Conservation (phyloP, 2,888 invertebrate genomes). For the Arrhopalites spinosus region DNA sequence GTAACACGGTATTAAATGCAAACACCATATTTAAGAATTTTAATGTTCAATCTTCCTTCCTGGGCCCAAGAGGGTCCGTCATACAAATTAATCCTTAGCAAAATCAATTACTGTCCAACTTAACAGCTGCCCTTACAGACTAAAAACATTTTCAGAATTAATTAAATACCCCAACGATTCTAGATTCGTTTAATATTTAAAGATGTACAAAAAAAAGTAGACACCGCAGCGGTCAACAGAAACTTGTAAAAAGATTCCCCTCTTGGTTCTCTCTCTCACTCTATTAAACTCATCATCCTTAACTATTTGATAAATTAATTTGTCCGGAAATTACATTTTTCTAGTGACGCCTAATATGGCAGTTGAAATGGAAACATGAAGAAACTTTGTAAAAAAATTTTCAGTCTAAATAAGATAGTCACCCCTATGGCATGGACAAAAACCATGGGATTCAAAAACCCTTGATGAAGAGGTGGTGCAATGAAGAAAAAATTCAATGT, state of each 20-base stretch:
- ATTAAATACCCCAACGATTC: neutral
- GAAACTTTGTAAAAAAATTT: neutral
- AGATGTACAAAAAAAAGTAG: neutral
- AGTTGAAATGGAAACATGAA: neutral
- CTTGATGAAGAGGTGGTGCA: slow-evolving; percentile 4
- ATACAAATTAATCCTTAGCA: neutral
- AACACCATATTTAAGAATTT: too few species aligned
- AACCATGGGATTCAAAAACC: neutral
- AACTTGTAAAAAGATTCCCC: neutral
- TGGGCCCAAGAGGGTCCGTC: too few species aligned
- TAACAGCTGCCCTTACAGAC: neutral
- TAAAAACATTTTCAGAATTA: neutral
- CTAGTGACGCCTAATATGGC: neutral
- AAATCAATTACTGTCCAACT: slow-evolving; percentile 1
- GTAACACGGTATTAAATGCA: too few species aligned
- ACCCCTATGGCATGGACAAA: neutral
- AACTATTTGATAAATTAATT: slow-evolving; percentile 11
- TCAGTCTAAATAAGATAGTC: neutral
- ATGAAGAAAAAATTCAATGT: neutral
- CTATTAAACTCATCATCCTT: neutral
- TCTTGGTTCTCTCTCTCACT: neutral
- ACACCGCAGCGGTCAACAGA: neutral
- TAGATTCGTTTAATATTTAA: neutral
- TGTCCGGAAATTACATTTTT: slow-evolving; percentile 1
- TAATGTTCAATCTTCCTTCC: too few species aligned